A percentile compares a stretch with the other conserved stretches of the same genome.
Evolutionary conservation across 2,797 vertebrate genomes (phyloP).

Genomic region (Sebastes vulpes): DNA sequence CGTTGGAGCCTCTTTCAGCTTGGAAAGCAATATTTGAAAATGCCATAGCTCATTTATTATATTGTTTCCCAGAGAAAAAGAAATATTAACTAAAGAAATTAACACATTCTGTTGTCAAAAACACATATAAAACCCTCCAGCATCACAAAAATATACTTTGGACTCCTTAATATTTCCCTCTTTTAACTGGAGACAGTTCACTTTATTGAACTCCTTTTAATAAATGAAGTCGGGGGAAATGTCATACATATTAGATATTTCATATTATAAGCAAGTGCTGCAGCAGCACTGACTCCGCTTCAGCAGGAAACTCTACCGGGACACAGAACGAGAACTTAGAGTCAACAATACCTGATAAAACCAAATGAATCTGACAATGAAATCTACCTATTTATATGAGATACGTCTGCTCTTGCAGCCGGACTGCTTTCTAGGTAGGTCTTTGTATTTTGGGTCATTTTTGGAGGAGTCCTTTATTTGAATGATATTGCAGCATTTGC

Average conservation of each 20-base stretch:
- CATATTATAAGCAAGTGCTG: not conserved
- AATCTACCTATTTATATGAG: conserved; percentile 9
- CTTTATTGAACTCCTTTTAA: conserved; percentile 26
- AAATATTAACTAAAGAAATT: not conserved
- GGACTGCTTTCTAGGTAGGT: not conserved
- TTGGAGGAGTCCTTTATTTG: not conserved
- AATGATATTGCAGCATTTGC: not conserved
- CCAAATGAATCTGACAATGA: conserved; percentile 19
- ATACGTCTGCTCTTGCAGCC: not conserved
- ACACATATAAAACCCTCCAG: not conserved
- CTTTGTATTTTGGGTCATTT: not conserved
- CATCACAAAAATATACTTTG: not conserved
- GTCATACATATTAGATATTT: conserved; percentile 29
- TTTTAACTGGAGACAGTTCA: conserved; percentile 14
- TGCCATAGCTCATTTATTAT: not conserved
- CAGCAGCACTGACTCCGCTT: not conserved
- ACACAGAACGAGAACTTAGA: not conserved
- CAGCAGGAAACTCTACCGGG: not conserved
- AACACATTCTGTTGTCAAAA: not conserved
- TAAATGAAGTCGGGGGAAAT: conserved; percentile 29
- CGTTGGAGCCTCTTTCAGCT: not conserved
- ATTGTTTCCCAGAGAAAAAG: not conserved
- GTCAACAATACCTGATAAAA: conserved; percentile 31
- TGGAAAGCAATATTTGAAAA: not conserved
- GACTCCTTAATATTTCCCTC: not conserved